Conservation (phyloP, 2,888 invertebrate genomes). For the Lycophotia porphyrea region DNA sequence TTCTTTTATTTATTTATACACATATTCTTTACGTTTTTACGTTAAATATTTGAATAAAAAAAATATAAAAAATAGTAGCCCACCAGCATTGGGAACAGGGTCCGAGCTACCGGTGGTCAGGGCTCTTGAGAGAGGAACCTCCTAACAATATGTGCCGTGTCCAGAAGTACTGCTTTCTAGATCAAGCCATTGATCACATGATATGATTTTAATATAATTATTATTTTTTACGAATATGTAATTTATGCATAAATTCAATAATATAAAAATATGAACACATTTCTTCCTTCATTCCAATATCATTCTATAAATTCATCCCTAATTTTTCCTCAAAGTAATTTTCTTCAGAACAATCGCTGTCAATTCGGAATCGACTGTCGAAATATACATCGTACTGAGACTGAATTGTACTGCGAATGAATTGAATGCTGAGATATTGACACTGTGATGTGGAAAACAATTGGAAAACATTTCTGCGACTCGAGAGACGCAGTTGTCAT, state of each 20-base stretch:
- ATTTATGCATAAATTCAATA: background rate
- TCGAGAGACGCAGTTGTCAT: constrained; percentile 2
- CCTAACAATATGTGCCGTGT: too few relatives aligned
- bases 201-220: background rate
- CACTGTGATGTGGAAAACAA: constrained; percentile 34
- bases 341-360: constrained; percentile 39
- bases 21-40: too few relatives aligned
- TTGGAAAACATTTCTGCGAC: constrained; percentile 19
- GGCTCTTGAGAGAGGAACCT: too few relatives aligned
- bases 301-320: background rate
- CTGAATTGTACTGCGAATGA: constrained; percentile 10
- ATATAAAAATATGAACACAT: background rate
- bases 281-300: background rate
- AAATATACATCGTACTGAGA: constrained; percentile 26
- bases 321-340: constrained; percentile 7
- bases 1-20: too few relatives aligned
- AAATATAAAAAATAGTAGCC: too few relatives aligned
- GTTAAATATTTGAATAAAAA: too few relatives aligned
- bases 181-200: too few relatives aligned
- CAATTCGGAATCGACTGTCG: constrained; percentile 26
- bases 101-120: too few relatives aligned
- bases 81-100: too few relatives aligned
- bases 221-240: background rate
- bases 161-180: too few relatives aligned
- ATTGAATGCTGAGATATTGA: constrained; percentile 42